Conservation (phyloP, 2,888 invertebrate species). For the Acanthosepion pharaonis region DNA sequence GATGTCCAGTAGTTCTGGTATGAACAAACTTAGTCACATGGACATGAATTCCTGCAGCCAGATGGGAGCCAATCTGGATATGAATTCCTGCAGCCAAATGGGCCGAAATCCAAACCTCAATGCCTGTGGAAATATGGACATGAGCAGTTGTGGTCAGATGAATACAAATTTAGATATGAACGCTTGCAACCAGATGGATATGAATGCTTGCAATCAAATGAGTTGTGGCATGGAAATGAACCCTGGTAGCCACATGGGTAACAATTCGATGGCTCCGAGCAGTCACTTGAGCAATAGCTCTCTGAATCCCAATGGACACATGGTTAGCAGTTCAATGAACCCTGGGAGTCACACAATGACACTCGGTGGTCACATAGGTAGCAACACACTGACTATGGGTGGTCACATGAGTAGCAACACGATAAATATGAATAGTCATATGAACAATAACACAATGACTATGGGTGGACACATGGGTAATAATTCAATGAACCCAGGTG, state of each 20-base stretch:
- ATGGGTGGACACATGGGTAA: background rate
- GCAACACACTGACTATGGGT: background rate
- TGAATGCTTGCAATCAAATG: background rate
- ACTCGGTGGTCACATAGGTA: background rate
- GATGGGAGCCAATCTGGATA: background rate
- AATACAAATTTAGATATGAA: background rate
- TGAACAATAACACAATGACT: background rate
- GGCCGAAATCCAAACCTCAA: slow-evolving; percentile 33
- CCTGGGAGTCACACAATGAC: background rate
- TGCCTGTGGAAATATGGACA: background rate
- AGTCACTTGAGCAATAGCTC: background rate
- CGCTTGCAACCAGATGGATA: slow-evolving; percentile 2
- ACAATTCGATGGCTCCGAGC: background rate
- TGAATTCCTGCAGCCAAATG: background rate
- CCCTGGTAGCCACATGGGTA: background rate
- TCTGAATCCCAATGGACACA: slow-evolving; percentile 36
- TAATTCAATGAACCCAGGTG: slow-evolving; percentile 39
- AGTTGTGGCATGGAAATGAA: slow-evolving; percentile 17
- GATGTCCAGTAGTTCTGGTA: background rate
- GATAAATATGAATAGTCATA: slow-evolving; percentile 25
- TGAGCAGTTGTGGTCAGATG: background rate
- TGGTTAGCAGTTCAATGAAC: slow-evolving; percentile 11
- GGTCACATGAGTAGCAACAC: background rate
- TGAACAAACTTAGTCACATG: slow-evolving; percentile 33
- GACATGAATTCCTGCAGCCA: background rate